Percentiles rank a stretch among this genome's conserved stretches.
These are phyloP conservation scores for Numenius arquata DNA, from an alignment of 2,113 vertebrate species.

Conservation along the genomic window DNA sequence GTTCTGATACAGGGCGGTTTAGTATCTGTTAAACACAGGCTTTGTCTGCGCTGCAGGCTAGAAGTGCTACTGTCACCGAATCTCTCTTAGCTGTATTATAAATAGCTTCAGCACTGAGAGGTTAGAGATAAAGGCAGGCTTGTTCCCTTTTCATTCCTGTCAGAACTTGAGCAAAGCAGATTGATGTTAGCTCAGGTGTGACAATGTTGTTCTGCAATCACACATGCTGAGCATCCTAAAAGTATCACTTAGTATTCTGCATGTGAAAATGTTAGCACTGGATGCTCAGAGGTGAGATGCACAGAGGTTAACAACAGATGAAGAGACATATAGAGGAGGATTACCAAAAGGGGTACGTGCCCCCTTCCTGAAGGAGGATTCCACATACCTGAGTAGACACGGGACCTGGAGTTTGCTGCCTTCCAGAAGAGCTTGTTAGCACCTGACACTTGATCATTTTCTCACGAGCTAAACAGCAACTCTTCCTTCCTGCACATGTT, in stretches of 20 bases:
- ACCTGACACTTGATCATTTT: not conserved
- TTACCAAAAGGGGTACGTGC: not conserved
- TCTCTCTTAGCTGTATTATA: not conserved
- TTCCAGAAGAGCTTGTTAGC: not conserved
- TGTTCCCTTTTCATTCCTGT: fast-evolving
- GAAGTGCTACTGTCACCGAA: not conserved
- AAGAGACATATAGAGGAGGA: fast-evolving
- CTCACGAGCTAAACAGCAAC: not conserved
- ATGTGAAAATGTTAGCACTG: fast-evolving
- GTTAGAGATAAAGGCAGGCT: not conserved
- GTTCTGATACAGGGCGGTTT: not conserved
- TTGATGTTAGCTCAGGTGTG: not conserved
- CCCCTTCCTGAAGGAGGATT: not conserved
- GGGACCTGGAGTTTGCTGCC: not conserved
- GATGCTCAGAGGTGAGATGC: not conserved
- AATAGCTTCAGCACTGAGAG: not conserved
- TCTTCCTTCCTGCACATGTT: not conserved
- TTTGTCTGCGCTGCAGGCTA: too few relatives aligned
- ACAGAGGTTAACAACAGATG: too few relatives aligned
- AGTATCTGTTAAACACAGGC: not conserved
- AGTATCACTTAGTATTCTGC: fast-evolving
- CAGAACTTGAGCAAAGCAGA: not conserved
- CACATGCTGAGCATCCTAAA: not conserved
- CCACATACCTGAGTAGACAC: fast-evolving
- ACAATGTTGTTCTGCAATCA: not conserved